Base-by-base conservation (phyloP, 2,797 vertebrate species). In the Artibeus jamaicensis region DNA sequence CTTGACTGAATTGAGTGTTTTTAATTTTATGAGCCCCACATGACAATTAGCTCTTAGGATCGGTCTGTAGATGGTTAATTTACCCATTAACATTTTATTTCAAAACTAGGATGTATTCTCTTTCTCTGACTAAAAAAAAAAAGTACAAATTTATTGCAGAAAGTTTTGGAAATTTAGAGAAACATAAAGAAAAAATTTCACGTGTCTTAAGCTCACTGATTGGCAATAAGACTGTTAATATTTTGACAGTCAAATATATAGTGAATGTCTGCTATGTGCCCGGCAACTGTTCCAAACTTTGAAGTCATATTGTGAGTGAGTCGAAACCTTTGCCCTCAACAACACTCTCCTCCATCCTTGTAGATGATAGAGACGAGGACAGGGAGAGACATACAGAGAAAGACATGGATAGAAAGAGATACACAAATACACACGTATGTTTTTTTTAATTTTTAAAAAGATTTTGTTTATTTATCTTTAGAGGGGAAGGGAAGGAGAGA, bases 71-170 rank as follows among this genome's bases (percentile, higher is more conserved):
- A 48, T n/a, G 86, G n/a, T 26, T 57, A 86, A 95, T 89, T 96
- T 81, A 78, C 65, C 34, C 42, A 42, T 67, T 94, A 86, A 74
- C 0, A 26, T 59, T 71, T 89, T 87, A 92, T 93, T 71, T 53
- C 48, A 91, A 94, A 89, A 88, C 92, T 44, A 94, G 15, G 93
- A 79, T 84, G 39, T 83, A 79, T 91, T 95, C n/a, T 86, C 55
- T 94, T 87, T 57, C 57, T 93, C 85, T 84, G 34, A 79, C 15
- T 57, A 8, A 19, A 77, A 84, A 85, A 85, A 24, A 55, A 84
- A 85, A 74, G 70, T 70, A 70, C 26, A 88, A 86, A 83, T 44
- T 62, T 94, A 88, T 37, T 85, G 3, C 34, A 34, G 46, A 86
- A 94, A 91, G 8, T 55, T 96, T 81, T 65, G 50, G 89, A 95